Conservation (phyloP, 2,888 invertebrate genomes). For the Lasioglossum lativentre region DNA sequence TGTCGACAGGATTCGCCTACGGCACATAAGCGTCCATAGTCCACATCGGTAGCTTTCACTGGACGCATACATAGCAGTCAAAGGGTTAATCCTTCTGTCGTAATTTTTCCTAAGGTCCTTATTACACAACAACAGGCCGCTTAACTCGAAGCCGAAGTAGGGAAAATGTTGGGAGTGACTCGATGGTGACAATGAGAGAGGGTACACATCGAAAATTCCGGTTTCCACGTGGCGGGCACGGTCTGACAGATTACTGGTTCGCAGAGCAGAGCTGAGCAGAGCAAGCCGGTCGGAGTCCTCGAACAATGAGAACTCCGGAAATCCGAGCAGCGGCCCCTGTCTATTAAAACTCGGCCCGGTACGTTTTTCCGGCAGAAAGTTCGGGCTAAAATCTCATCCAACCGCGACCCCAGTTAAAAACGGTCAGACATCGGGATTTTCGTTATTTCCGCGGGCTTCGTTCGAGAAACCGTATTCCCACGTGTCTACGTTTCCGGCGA, state of each 20-base stretch:
- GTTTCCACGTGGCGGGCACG: slow-evolving; percentile 42
- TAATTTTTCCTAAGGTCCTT: not conserved
- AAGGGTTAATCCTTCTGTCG: not conserved
- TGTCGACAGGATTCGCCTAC: too few relatives aligned
- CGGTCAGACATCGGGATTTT: not conserved
- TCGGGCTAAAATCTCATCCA: slow-evolving; percentile 24
- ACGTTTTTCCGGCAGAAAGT: slow-evolving; percentile 41
- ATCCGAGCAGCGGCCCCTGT: slow-evolving; percentile 9
- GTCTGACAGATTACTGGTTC: slow-evolving; percentile 52
- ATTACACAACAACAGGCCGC: not conserved
- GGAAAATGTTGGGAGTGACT: not conserved
- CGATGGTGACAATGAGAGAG: not conserved
- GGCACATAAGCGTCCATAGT: too few relatives aligned
- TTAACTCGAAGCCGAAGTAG: not conserved
- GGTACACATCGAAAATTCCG: slow-evolving; percentile 36
- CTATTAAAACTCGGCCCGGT: slow-evolving; percentile 46
- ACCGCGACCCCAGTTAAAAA: slow-evolving; percentile 34
- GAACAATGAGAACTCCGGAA: slow-evolving; percentile 60
- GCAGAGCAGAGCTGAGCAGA: not conserved
- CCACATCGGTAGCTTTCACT: too few relatives aligned
- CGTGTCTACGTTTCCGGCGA: not conserved
- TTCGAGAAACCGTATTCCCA: not conserved
- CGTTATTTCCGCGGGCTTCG: not conserved
- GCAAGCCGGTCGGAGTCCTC: slow-evolving; percentile 7
- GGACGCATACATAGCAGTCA: not conserved